Evolutionary conservation across 2,113 vertebrate species (phyloP).

Genomic region (Hepsetus odoe): DNA sequence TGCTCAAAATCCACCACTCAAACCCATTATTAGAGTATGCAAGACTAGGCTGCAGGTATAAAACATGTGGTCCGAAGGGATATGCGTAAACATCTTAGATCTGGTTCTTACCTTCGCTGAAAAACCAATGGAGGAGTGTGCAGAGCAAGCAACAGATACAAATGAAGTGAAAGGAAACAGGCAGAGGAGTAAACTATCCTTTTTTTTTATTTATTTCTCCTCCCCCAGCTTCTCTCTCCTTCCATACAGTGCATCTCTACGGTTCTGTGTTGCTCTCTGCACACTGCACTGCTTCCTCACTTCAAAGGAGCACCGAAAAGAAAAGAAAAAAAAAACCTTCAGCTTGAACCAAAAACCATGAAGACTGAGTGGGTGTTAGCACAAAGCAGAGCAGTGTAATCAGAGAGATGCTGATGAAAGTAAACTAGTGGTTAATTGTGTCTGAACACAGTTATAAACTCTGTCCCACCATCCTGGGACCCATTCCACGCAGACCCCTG

Average conservation of each 20-base stretch:
- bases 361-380: constrained; percentile 43
- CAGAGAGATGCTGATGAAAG: constrained; percentile 18
- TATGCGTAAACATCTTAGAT: constrained; percentile 1
- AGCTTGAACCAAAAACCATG: constrained; percentile 25
- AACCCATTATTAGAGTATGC: not conserved
- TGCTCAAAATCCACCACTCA: not conserved
- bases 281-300: constrained; percentile 75
- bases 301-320: constrained; percentile 68
- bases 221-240: constrained; percentile 53
- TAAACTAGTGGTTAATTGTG: constrained; percentile 19
- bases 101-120: constrained; percentile 46
- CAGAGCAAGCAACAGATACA: constrained; percentile 48
- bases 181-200: constrained; percentile 60
- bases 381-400: constrained; percentile 13
- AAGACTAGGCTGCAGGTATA: not conserved
- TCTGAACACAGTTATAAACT: constrained; percentile 9
- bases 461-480: not conserved
- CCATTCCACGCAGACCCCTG: too few species aligned
- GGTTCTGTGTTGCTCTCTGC: constrained; percentile 52
- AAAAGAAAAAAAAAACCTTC: constrained; percentile 51
- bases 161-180: constrained; percentile 70
- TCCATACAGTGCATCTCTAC: constrained; percentile 64
- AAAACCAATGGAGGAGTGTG: constrained; percentile 19
- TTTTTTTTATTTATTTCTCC: constrained; percentile 46
- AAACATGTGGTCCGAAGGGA: not conserved